phyloP scores from a whole-genome alignment of 2,113 vertebrate genomes.

The Peromyscus californicus region DNA sequence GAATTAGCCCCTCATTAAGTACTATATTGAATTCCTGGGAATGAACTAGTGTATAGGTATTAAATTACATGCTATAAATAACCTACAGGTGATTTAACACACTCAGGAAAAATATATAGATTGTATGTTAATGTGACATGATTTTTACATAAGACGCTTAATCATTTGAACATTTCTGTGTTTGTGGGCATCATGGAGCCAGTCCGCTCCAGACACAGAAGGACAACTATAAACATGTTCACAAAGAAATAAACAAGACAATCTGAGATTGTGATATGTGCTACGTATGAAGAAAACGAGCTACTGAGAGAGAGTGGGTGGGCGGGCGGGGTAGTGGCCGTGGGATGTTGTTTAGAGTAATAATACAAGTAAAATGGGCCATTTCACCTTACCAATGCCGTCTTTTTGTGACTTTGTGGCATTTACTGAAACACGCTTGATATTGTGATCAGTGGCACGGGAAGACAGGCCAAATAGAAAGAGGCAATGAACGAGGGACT shows the following conservation, averaged over 20 bases:
- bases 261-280: not conserved
- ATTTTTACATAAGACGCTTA: not conserved
- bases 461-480: not conserved
- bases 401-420: not conserved
- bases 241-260: not conserved
- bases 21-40: not conserved
- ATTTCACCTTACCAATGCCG: not conserved
- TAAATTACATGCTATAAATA: not conserved
- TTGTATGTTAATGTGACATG: not conserved
- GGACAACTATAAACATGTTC: not conserved
- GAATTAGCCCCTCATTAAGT: not conserved
- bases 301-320: not conserved
- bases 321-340: not conserved
- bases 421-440: not conserved
- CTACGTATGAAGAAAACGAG: not conserved
- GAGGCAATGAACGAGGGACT: rapidly evolving
- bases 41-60: not conserved
- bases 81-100: not conserved
- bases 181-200: not conserved
- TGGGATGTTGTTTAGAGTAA: not conserved
- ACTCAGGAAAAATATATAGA: not conserved
- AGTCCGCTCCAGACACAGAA: not conserved
- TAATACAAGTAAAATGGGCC: not conserved
- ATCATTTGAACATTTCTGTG: not conserved
- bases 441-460: not conserved